Evolutionary conservation across 1,140 invertebrate genomes (phyloP), one percentile per base, ranked within the genome.

Genomic region (Drosophila nannoptera): DNA sequence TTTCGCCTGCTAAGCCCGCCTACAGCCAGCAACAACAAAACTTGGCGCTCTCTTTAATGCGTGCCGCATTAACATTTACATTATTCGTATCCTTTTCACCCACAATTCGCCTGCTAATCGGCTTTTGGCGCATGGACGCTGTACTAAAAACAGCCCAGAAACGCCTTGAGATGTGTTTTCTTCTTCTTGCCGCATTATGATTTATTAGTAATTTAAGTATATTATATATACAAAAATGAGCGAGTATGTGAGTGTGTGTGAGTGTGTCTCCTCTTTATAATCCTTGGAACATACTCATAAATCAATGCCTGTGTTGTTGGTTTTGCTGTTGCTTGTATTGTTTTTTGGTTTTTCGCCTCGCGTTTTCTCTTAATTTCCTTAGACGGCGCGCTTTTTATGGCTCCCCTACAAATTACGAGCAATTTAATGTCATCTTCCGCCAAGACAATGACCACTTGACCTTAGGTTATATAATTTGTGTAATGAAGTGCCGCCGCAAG

Each of bases 401-500:
- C 60, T 69, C 31, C 64, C 36, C 62, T 40, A 66, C 71, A 76
- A 74, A 76, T 70, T 66, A 62, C 61, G 42, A 66, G 38, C 54
- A 59, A 65, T 76, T 76, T 74, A 74, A 74, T 74, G 62, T 49
- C 74, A 65, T 56, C 58, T 69, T 69, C 56, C 35, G 31, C 40
- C 49, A 42, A 70, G 61, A 74, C 74, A 76, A 76, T 66, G 67
- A 76, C 74, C 74, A 76, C 66, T 74, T 76, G 74, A 76, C 74
- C 74, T 76, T 73, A 76, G 70, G 35, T 73, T 69, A 14, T 49
- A 45, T 56, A 65, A 61, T 70, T 33, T 58, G 29, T 45, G 31
- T 35, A 49, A 43, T 45, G 32, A 45, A 42, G 38, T 56, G 43
- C 36, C 38, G 5, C 43, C 22, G 12, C 29, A 14, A 33, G 12